A percentile compares a stretch with the other conserved stretches of the same genome.
phyloP scores from a whole-genome alignment of 2,888 invertebrate species.

The Nymphalis urticae region DNA sequence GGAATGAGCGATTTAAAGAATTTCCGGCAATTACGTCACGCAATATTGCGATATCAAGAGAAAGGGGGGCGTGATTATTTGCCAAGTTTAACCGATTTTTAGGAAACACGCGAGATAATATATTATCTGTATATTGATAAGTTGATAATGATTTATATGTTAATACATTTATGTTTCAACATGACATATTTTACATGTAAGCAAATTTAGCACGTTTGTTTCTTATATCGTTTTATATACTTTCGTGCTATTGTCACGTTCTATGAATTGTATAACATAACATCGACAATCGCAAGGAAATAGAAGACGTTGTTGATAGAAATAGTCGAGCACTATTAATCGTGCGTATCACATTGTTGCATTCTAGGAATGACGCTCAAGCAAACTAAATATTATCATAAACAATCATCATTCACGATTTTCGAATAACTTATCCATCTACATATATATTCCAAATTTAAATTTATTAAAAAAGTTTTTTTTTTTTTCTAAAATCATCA shows the following conservation, averaged over 20 bases:
- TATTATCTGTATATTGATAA: not conserved
- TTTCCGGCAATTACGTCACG: slow-evolving; percentile 48
- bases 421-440: not conserved
- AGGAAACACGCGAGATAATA: slow-evolving; percentile 9
- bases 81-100: slow-evolving; percentile 15
- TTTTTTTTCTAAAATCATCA: not conserved
- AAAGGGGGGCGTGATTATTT: slow-evolving; percentile 27
- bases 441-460: no score
- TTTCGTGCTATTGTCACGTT: slow-evolving; percentile 68
- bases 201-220: slow-evolving; percentile 55
- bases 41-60: slow-evolving; percentile 22
- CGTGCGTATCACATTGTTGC: slow-evolving; percentile 11
- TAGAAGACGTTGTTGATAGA: slow-evolving; percentile 47
- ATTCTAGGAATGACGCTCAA: slow-evolving; percentile 28
- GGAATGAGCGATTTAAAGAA: slow-evolving; percentile 60
- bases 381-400: not conserved
- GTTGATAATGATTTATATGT: slow-evolving; percentile 1
- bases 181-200: slow-evolving; percentile 13
- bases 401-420: not conserved
- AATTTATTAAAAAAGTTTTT: not conserved
- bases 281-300: slow-evolving; percentile 44
- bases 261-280: slow-evolving; percentile 52
- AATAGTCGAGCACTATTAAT: slow-evolving; percentile 34
- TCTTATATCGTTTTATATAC: slow-evolving; percentile 56
- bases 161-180: slow-evolving; percentile 1